Evolutionary conservation across 2,113 vertebrate genomes (phyloP), one percentile per base, ranked within the genome.

Genomic region (Oncorhynchus kisutch): DNA sequence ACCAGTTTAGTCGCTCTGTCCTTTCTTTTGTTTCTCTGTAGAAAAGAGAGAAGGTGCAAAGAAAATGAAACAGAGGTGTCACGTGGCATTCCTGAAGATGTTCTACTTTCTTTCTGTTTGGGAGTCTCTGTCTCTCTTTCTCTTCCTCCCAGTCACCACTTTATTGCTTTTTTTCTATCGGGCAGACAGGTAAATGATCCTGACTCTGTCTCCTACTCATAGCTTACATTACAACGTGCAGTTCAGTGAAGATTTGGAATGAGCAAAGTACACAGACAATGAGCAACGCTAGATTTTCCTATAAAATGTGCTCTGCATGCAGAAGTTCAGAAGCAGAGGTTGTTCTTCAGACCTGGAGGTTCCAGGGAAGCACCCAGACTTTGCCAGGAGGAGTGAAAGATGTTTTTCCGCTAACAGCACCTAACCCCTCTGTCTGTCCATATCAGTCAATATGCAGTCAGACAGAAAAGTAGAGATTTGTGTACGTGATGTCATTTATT

Each of bases 251-350:
- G 80, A 74, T 72, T 69, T 80, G 80, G 82, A 83, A 81, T 75
- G 82, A 78, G 80, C 79, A 82, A 11, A 84, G 82, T 87, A 85
- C 81, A 85, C 84, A 86, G 81, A 85, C 82, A 81, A 67, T 73
- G 73, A 69, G 70, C 73, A 77, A 71, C 66, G 34, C 62, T 69
- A 82, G 78, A 84, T 85, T 82, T 88, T 85, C 81, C 81, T 76
- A 84, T 86, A 85, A 86, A 87, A 81, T 87, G 72, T 83, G 65
- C 66, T 27, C 45, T 34, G 45, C 49, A 66, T 20, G 71, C 65
- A 59, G 60, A 74, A 83, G 74, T 45, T 11, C 39, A 45, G 9
- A 45, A 11, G 39, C 70, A 74, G 73, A 65, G 77, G 80, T 79
- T 76, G 71, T 81, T 85, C 64, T 75, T 81, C 78, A 76, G 83